Evolutionary conservation across 2,113 vertebrate species (phyloP).

Genomic region (Delphinus delphis): DNA sequence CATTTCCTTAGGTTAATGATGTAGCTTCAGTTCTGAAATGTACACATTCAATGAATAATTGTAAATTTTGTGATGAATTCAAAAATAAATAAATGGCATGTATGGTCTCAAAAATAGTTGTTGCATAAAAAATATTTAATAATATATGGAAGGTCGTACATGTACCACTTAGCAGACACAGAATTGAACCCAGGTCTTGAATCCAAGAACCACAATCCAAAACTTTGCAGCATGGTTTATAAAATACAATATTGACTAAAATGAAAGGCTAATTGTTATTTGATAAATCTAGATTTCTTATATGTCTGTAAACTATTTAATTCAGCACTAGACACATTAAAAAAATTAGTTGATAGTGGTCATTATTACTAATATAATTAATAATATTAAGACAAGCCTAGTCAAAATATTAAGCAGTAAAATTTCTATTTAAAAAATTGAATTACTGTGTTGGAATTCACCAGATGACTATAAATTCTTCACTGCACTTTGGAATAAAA

Average conservation of each 20-base stretch:
- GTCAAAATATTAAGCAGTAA: conserved; percentile 9
- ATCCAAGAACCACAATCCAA: not conserved
- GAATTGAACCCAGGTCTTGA: not conserved
- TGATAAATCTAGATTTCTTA: not conserved
- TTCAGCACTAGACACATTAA: not conserved
- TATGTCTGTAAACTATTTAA: not conserved
- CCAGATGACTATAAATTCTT: conserved; percentile 22
- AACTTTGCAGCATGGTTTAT: not conserved
- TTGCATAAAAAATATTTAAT: not conserved
- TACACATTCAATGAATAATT: not conserved
- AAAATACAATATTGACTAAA: not conserved
- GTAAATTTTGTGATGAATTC: not conserved
- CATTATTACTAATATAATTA: conserved; percentile 5
- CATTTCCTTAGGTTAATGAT: not conserved
- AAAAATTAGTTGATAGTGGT: not conserved
- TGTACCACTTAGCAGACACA: not conserved
- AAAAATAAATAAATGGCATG: not conserved
- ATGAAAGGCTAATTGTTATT: not conserved
- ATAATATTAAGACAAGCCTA: not conserved
- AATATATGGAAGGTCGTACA: not conserved
- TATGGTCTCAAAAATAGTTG: not conserved
- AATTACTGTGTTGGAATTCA: conserved; percentile 17
- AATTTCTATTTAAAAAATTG: not conserved
- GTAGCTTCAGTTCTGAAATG: not conserved
- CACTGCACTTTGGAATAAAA: conserved; percentile 5